Conservation (phyloP, 1,140 invertebrate species). For the Drosophila navojoa region DNA sequence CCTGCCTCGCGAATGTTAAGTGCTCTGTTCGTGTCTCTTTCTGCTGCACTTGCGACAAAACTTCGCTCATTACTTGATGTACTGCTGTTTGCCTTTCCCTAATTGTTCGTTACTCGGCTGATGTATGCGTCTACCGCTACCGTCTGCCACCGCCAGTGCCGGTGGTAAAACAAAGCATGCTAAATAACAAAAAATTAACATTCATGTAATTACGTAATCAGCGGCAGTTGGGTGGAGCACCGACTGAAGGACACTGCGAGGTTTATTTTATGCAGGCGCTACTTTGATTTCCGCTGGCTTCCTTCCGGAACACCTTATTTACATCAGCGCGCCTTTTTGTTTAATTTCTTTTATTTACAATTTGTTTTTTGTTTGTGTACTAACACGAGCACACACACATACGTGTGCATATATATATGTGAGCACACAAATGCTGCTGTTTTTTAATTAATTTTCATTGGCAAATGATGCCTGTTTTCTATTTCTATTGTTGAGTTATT, state of each 20-base stretch:
- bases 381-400: conserved; percentile 8
- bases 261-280: conserved; percentile 45
- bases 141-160: not conserved
- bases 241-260: conserved; percentile 32
- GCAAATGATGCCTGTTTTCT: conserved; percentile 36
- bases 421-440: conserved; percentile 15
- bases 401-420: not conserved
- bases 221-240: conserved; percentile 3
- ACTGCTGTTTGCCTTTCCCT: conserved; percentile 45
- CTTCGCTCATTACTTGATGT: conserved; percentile 39
- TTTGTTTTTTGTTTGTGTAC: conserved; percentile 25
- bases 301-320: conserved; percentile 43
- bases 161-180: conserved; percentile 31
- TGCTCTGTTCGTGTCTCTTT: conserved; percentile 30
- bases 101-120: conserved; percentile 40
- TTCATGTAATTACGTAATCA: conserved; percentile 72
- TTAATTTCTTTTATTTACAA: not conserved
- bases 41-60: conserved; percentile 33
- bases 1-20: conserved; percentile 7
- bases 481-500: conserved; percentile 36
- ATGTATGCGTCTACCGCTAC: conserved; percentile 1
- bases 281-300: conserved; percentile 48
- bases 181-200: conserved; percentile 48
- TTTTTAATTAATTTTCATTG: conserved; percentile 68
- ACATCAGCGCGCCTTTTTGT: conserved; percentile 16